phyloP scores from a whole-genome alignment of 2,113 vertebrate genomes.

The Carassius carassius region DNA sequence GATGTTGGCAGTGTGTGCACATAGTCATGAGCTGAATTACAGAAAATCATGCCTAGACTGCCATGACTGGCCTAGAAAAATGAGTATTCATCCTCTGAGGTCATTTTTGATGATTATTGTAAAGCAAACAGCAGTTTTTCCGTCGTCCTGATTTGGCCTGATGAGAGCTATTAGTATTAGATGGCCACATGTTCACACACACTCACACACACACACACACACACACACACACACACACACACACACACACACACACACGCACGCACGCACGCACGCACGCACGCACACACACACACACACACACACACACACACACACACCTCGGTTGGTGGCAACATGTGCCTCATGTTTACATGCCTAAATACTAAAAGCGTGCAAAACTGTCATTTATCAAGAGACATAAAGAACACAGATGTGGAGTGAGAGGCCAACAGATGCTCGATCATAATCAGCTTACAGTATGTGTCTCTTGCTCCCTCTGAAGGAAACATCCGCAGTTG shows the following conservation, averaged over 20 bases:
- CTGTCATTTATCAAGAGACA: neutral
- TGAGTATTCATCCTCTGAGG: conserved; percentile 7
- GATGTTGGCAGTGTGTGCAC: conserved; percentile 6
- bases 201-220: too few relatives aligned
- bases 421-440: neutral
- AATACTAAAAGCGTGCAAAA: neutral
- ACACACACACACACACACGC: too few relatives aligned
- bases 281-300: too few relatives aligned
- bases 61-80: conserved; percentile 21
- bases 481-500: neutral
- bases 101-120: conserved; percentile 6
- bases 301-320: neutral
- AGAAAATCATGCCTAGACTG: neutral
- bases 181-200: neutral
- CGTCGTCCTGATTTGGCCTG: neutral
- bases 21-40: neutral
- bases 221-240: neutral
- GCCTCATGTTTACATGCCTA: neutral
- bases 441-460: conserved; percentile 11
- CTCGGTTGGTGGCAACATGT: neutral
- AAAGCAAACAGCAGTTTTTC: conserved; percentile 8
- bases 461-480: neutral
- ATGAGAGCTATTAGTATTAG: neutral
- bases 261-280: too few relatives aligned
- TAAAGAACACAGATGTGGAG: neutral